Base-by-base conservation (phyloP, 2,797 vertebrate genomes). In the Hydrolagus colliei region DNA sequence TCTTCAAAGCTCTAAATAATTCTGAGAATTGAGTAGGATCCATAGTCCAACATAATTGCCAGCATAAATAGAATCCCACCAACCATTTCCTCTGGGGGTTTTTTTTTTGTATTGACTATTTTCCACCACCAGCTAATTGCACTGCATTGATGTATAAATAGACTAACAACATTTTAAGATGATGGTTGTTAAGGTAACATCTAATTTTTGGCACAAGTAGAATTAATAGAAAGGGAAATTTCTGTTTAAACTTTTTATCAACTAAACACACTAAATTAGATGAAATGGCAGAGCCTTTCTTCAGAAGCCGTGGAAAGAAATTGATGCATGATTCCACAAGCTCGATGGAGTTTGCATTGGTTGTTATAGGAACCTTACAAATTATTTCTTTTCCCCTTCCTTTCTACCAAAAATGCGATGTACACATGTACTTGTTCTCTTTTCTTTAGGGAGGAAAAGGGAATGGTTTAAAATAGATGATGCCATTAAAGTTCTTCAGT, bases 401-500 rank as follows among this genome's bases (percentile, higher is more conserved):
- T 18, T 18, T 35, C 18, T 52, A 76, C 8, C 4, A 16, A 18
- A 67, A 67, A 16, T 35, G 32, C 1, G 35, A 20, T 35, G 14
- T 65, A 14, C 35, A 71, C n/a, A 3, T 41, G 35, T 82, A 82
- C 67, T 41, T 32, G 67, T n/a, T 84, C 41, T 82, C 63, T 82
- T 84, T 84, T 41, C 9, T 82, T 52, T 94, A 99, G 98, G 98
- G 92, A 96, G 98, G 92, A 98, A 99, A 96, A 96, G 98, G 94
- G 96, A 98, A 92, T 99, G 97, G 98, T 99, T 99, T 94, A 97
- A 96, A 93, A 96, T 97, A 91, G 96, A 97, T 90, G 97, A 98
- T 89, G 98, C 98, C 92, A 93, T 97, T 86, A 94, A 93, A 93
- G 96, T 97, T 94, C 94, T 99, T 94, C 95, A 92, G 93, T 95